phyloP scores from a whole-genome alignment of 2,888 invertebrate species.

The Aspidapion aeneum region DNA sequence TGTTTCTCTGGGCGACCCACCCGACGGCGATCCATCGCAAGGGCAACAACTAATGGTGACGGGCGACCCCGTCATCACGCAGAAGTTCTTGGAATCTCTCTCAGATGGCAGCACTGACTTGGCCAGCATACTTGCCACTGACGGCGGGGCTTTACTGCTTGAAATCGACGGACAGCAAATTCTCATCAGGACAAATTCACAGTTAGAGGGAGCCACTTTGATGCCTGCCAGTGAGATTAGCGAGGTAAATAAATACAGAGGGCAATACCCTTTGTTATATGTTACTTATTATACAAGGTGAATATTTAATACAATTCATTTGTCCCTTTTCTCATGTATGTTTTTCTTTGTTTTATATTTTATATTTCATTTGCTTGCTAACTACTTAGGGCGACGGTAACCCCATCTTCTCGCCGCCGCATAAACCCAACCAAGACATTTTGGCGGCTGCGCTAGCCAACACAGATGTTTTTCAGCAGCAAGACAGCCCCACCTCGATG shows the following conservation, averaged over 20 bases:
- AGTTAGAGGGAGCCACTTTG: not conserved
- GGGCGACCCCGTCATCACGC: slow-evolving; percentile 46
- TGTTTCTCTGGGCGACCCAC: not conserved
- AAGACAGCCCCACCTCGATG: slow-evolving; percentile 31
- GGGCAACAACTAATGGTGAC: slow-evolving; percentile 46
- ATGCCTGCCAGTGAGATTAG: not conserved
- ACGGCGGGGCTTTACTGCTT: slow-evolving; percentile 46
- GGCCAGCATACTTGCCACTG: slow-evolving; percentile 45
- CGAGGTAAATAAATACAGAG: not conserved
- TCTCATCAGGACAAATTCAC: slow-evolving; percentile 43
- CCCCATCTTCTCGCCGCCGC: slow-evolving; percentile 41
- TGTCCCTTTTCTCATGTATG: too few relatives aligned
- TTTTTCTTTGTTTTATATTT: too few relatives aligned
- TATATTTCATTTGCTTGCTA: too few relatives aligned
- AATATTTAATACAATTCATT: too few relatives aligned
- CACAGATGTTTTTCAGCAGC: slow-evolving; percentile 64
- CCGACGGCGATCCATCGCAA: slow-evolving; percentile 12
- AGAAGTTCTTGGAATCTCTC: slow-evolving; percentile 46
- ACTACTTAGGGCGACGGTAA: slow-evolving; percentile 40
- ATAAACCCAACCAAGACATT: slow-evolving; percentile 60
- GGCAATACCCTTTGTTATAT: too few relatives aligned
- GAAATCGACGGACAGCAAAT: slow-evolving; percentile 51
- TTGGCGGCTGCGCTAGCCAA: slow-evolving; percentile 72
- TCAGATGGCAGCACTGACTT: slow-evolving; percentile 46
- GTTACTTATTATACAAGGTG: too few relatives aligned